These are phyloP conservation scores for Gastrophryne carolinensis DNA, from an alignment of 2,797 vertebrate genomes.

Conservation along the genomic window DNA sequence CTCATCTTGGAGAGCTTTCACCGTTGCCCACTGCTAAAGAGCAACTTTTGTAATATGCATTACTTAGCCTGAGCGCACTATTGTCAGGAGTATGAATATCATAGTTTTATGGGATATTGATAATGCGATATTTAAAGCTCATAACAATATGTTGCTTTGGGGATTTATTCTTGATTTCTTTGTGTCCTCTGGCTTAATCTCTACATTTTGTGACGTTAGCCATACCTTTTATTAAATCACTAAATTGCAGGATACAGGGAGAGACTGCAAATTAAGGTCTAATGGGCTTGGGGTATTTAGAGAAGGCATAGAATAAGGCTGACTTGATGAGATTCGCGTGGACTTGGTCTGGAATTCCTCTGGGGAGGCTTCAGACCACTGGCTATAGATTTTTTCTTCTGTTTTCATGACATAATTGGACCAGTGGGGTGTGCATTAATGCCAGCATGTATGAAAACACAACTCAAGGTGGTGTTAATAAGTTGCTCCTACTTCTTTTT, in stretches of 20 bases:
- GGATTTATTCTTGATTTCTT: slow-evolving; percentile 47
- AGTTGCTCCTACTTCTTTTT: too few species aligned
- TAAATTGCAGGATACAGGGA: slow-evolving; percentile 41
- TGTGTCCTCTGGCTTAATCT: slow-evolving; percentile 46
- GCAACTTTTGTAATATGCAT: not conserved
- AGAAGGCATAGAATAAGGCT: not conserved
- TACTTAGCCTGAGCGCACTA: not conserved
- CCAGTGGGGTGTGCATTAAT: not conserved
- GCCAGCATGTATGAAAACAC: not conserved
- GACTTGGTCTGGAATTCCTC: not conserved
- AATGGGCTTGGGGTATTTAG: slow-evolving; percentile 11
- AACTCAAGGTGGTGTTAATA: too few species aligned
- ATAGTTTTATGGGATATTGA: slow-evolving; percentile 15
- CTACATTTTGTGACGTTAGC: slow-evolving; percentile 38
- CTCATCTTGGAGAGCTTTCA: not conserved
- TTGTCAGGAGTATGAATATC: not conserved
- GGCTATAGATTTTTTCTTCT: not conserved
- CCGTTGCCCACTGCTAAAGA: not conserved
- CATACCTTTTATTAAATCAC: slow-evolving; percentile 38
- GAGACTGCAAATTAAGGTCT: slow-evolving; percentile 34
- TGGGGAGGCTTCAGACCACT: not conserved
- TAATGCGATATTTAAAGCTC: slow-evolving; percentile 23
- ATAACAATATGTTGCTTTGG: slow-evolving; percentile 47
- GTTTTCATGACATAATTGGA: not conserved
- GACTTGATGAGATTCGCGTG: slow-evolving; percentile 16